phyloP scores from a whole-genome alignment of 2,888 invertebrate genomes.

The Diogma glabrata region DNA sequence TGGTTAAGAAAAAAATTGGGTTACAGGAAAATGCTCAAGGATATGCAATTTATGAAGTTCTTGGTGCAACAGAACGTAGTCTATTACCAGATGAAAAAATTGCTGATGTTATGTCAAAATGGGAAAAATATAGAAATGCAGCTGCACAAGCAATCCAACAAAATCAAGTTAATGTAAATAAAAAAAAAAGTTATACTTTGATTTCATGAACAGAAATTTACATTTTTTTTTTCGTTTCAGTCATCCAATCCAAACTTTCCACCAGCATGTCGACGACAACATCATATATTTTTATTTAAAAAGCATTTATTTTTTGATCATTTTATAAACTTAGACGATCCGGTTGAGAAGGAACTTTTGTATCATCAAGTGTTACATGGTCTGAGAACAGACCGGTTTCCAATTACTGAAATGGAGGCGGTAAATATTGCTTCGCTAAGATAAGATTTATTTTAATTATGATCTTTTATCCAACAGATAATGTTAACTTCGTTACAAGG shows the following conservation, averaged over 20 bases:
- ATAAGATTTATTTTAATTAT: slow-evolving; percentile 22
- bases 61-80: slow-evolving; percentile 77
- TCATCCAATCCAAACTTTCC: slow-evolving; percentile 37
- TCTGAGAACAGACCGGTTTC: slow-evolving; percentile 80
- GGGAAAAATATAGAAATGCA: slow-evolving; percentile 77
- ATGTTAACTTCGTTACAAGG: slow-evolving; percentile 90
- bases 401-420: slow-evolving; percentile 88
- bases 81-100: slow-evolving; percentile 77
- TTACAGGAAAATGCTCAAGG: slow-evolving; percentile 42
- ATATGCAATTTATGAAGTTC: slow-evolving; percentile 85
- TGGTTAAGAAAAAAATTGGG: slow-evolving; percentile 82
- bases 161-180: slow-evolving; percentile 24
- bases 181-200: slow-evolving; percentile 22
- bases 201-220: slow-evolving; percentile 39
- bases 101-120: slow-evolving; percentile 88
- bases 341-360: slow-evolving; percentile 85
- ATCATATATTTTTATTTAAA: slow-evolving; percentile 63
- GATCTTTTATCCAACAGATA: slow-evolving; percentile 46
- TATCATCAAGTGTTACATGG: slow-evolving; percentile 90
- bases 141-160: slow-evolving; percentile 44
- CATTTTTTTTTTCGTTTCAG: slow-evolving; percentile 30
- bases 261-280: slow-evolving; percentile 43
- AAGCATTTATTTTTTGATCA: slow-evolving; percentile 74
- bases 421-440: slow-evolving; percentile 36
- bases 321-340: slow-evolving; percentile 65